Evolutionary conservation across 2,113 vertebrate genomes (phyloP).

Genomic region (Grallaria varia): DNA sequence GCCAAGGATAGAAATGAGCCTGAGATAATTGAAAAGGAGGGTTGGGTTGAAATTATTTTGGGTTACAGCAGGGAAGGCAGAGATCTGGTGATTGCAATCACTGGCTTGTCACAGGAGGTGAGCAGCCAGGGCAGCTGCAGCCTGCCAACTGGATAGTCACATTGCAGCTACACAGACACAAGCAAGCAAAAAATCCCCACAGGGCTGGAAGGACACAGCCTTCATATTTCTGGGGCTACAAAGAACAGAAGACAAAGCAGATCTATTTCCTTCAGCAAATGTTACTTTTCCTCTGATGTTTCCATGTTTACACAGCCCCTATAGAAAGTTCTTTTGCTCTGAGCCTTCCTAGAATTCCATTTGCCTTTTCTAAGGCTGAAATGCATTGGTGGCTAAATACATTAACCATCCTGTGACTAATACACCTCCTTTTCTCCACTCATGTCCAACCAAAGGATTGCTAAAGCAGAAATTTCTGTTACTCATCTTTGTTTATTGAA

Average conservation of each 20-base stretch:
- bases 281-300: background rate
- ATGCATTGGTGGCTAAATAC: background rate
- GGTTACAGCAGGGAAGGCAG: background rate
- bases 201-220: background rate
- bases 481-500: background rate
- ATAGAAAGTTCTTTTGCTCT: background rate
- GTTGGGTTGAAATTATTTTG: slow-evolving; percentile 3
- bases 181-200: background rate
- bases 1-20: slow-evolving; percentile 3
- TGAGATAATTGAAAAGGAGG: slow-evolving; percentile 58
- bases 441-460: background rate
- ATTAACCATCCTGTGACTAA: background rate
- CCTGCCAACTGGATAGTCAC: background rate
- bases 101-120: slow-evolving; percentile 1
- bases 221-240: background rate
- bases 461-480: background rate
- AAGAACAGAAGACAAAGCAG: background rate
- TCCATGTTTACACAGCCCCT: background rate
- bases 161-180: background rate
- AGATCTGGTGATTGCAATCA: slow-evolving; percentile 29
- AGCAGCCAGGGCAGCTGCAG: slow-evolving; percentile 27
- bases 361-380: background rate
- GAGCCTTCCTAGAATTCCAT: background rate
- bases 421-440: background rate
- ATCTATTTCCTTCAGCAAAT: background rate